Percentiles rank a stretch among this genome's conserved stretches.
These are phyloP conservation scores for Endomychus coccineus DNA, from an alignment of 2,888 invertebrate genomes.

Conservation along the genomic window DNA sequence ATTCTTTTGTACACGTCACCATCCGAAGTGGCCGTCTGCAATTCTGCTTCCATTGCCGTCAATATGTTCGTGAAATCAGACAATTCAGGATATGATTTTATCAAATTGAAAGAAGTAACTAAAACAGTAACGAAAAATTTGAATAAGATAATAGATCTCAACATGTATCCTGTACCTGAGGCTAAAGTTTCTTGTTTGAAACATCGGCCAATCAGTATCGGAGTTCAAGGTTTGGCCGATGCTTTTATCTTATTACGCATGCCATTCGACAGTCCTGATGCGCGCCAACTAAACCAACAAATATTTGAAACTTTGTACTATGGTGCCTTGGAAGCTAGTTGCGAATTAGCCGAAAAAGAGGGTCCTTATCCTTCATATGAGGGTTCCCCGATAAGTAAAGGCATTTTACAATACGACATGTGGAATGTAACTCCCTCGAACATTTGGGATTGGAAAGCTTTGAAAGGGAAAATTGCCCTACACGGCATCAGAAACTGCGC, in stretches of 20 bases:
- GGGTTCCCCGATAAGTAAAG: constrained; percentile 86
- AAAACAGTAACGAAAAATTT: constrained; percentile 51
- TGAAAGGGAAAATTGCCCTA: constrained; percentile 49
- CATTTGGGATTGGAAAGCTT: constrained; percentile 49
- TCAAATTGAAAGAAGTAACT: constrained; percentile 47
- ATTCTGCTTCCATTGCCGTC: constrained; percentile 56
- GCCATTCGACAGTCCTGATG: constrained; percentile 82
- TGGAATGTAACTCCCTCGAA: constrained; percentile 80
- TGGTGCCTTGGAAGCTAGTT: constrained; percentile 87
- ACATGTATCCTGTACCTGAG: constrained; percentile 54
- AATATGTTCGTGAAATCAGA: constrained; percentile 50
- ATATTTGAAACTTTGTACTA: constrained; percentile 97
- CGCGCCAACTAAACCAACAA: constrained; percentile 77
- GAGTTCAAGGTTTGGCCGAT: constrained; percentile 91
- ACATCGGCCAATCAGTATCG: constrained; percentile 43
- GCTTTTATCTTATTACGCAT: constrained; percentile 83
- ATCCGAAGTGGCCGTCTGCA: constrained; percentile 57
- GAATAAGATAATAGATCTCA: constrained; percentile 57
- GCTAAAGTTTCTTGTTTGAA: constrained; percentile 50
- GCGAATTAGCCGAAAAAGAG: constrained; percentile 73
- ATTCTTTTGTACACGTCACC: constrained; percentile 53
- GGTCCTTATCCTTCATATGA: constrained; percentile 85
- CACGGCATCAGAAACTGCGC: constrained; percentile 55
- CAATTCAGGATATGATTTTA: constrained; percentile 48
- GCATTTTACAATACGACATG: constrained; percentile 93